phyloP scores from a whole-genome alignment of 2,888 invertebrate species.

The Reticulitermes lucifugus region DNA sequence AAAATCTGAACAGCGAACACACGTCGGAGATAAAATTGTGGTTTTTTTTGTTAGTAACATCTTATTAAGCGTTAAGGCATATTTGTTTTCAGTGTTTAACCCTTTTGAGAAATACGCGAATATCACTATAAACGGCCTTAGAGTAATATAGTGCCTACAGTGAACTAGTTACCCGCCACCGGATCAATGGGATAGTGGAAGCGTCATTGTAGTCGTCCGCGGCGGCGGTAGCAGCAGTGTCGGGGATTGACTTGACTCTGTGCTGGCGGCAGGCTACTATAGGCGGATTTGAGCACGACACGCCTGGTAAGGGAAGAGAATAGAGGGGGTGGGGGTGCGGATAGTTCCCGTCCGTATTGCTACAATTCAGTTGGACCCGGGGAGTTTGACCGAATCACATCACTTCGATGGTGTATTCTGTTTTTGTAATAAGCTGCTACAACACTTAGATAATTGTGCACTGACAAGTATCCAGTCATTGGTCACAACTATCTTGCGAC shows the following conservation, averaged over 20 bases:
- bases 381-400: conserved; percentile 16
- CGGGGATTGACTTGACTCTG: conserved; percentile 14
- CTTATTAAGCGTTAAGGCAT: no score
- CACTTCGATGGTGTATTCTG: background rate
- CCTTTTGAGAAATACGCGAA: background rate
- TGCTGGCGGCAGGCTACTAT: background rate
- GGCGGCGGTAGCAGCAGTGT: conserved; percentile 1
- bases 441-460: background rate
- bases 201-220: background rate
- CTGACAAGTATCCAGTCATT: background rate
- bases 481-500: background rate
- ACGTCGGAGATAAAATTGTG: no score
- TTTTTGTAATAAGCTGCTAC: conserved; percentile 3
- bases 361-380: conserved; percentile 28
- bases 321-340: background rate
- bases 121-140: background rate
- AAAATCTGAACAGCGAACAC: no score
- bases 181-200: conserved; percentile 22
- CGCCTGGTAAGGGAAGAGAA: conserved; percentile 4
- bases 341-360: conserved; percentile 1
- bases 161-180: conserved; percentile 11
- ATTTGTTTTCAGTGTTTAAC: no score
- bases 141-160: background rate
- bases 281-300: conserved; percentile 9
- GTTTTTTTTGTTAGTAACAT: no score